These are phyloP conservation scores for Zoroaster sp. DNA, from an alignment of 53 echinoderm and acorn worm species.

Conservation along the genomic window DNA sequence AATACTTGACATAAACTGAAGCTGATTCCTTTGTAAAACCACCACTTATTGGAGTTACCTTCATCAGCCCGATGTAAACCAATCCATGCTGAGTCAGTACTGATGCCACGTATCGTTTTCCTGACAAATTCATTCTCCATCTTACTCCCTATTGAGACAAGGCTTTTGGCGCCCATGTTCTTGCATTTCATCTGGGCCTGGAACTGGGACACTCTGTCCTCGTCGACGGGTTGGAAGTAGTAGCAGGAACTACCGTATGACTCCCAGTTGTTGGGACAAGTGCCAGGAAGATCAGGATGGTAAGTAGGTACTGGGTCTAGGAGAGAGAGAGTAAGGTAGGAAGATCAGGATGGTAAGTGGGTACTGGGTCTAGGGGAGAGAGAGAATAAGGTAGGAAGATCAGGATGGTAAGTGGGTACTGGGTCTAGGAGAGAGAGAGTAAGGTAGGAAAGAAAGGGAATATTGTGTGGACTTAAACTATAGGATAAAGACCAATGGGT, in stretches of 20 bases:
- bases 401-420: slow-evolving; percentile 80
- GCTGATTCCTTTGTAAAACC: no score
- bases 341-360: slow-evolving; percentile 80
- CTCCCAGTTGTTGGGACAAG: slow-evolving; percentile 73
- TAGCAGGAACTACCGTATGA: slow-evolving; percentile 74
- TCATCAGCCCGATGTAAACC: slow-evolving; percentile 60
- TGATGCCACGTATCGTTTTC: background rate
- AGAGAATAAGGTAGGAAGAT: background rate
- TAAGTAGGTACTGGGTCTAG: slow-evolving; percentile 79
- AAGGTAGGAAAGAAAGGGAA: no score
- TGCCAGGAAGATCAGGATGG: slow-evolving; percentile 76
- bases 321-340: background rate
- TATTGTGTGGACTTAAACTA: no score
- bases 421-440: slow-evolving; percentile 45
- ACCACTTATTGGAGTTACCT: no score
- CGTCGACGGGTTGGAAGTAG: slow-evolving; percentile 16
- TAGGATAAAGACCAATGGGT: no score
- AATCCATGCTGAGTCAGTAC: slow-evolving; percentile 55
- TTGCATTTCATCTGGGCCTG: slow-evolving; percentile 71
- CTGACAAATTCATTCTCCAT: slow-evolving; percentile 68
- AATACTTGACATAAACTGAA: no score
- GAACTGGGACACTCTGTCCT: slow-evolving; percentile 61
- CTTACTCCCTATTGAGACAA: slow-evolving; percentile 68
- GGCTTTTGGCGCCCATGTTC: slow-evolving; percentile 47
- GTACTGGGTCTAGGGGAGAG: background rate